These are phyloP conservation scores for Heliothis virescens DNA, from an alignment of 1,140 invertebrate genomes.

Conservation along the genomic window DNA sequence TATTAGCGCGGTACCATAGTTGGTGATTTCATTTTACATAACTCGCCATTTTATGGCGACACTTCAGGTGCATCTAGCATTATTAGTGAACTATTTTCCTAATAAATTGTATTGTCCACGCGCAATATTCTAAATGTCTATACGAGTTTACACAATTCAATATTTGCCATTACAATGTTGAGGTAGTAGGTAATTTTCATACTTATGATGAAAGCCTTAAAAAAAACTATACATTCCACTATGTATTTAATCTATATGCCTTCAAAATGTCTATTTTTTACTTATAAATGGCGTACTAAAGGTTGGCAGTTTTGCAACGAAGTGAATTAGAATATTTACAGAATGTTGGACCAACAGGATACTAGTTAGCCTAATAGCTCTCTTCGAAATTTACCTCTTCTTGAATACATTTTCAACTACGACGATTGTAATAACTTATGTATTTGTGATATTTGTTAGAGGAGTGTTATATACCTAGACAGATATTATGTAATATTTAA, in stretches of 20 bases:
- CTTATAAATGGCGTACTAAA: conserved; percentile 54
- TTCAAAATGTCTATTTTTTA: conserved; percentile 76
- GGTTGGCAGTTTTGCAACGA: conserved; percentile 53
- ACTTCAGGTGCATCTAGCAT: conserved; percentile 27
- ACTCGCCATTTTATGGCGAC: conserved; percentile 7
- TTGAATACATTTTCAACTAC: conserved; percentile 39
- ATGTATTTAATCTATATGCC: conserved; percentile 77
- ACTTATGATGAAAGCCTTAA: conserved; percentile 80
- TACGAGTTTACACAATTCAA: conserved; percentile 44
- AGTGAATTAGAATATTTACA: conserved; percentile 61
- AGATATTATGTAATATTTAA: conserved; percentile 27
- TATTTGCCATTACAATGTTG: conserved; percentile 45
- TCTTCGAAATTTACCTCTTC: conserved; percentile 64
- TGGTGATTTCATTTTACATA: conserved; percentile 10
- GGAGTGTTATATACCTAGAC: conserved; percentile 34
- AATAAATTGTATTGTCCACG: conserved; percentile 36
- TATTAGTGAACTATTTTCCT: conserved; percentile 43
- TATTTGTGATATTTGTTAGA: conserved; percentile 51
- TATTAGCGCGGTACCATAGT: conserved; percentile 7
- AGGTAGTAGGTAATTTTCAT: conserved; percentile 61
- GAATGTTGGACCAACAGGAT: conserved; percentile 76
- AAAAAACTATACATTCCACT: conserved; percentile 81
- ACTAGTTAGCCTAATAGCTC: conserved; percentile 68
- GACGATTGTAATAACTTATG: conserved; percentile 36
- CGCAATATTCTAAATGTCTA: conserved; percentile 39